Conservation (phyloP, 1,140 invertebrate species). For the Sipha flava region DNA sequence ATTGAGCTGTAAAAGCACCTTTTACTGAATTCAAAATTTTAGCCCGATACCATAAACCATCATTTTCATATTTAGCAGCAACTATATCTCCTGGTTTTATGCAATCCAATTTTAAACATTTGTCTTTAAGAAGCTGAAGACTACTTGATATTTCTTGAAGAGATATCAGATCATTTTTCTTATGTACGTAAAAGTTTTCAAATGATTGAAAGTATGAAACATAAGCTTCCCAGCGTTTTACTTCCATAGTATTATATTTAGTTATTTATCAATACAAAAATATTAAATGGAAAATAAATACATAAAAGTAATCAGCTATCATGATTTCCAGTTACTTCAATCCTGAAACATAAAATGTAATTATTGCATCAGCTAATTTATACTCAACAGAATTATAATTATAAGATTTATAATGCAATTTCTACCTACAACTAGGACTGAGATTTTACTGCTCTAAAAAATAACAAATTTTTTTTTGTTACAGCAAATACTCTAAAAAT, state of each 20-base stretch:
- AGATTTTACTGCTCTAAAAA: no score
- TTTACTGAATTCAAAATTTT: background rate
- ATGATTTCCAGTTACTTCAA: slow-evolving; percentile 4
- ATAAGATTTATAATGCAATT: no score
- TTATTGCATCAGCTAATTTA: no score
- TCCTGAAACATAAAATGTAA: background rate
- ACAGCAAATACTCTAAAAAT: no score
- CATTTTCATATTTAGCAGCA: slow-evolving; percentile 11
- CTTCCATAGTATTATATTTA: background rate
- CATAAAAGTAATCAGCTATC: background rate
- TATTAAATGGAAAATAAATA: background rate
- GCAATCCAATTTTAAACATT: background rate
- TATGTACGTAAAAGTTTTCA: slow-evolving; percentile 4
- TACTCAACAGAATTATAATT: no score
- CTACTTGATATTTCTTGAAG: background rate
- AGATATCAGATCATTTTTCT: background rate
- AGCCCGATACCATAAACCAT: slow-evolving; percentile 18
- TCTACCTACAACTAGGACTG: no score
- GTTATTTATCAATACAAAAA: background rate
- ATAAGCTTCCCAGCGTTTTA: background rate
- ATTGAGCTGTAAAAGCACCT: background rate
- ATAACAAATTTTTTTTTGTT: no score
- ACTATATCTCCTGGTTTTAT: background rate
- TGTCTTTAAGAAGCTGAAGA: background rate
- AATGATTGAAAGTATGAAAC: slow-evolving; percentile 3